phyloP scores from a whole-genome alignment of 2,888 invertebrate species.

The Trichogramma dendrolimi region DNA sequence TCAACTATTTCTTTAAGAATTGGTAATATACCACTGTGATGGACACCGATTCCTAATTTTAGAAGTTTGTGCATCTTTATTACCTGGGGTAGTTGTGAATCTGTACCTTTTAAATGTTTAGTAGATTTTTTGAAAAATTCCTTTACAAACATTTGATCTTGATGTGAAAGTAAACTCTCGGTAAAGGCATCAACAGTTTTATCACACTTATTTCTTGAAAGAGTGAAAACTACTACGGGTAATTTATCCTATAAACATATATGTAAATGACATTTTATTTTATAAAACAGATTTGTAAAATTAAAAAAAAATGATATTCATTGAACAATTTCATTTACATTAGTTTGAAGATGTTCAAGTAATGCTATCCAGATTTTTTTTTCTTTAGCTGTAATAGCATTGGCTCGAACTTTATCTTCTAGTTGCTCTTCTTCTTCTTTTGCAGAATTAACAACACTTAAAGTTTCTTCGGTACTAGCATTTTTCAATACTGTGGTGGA shows the following conservation, averaged over 20 bases:
- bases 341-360: constrained; percentile 74
- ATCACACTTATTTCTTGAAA: constrained; percentile 82
- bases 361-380: constrained; percentile 78
- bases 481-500: constrained; percentile 18
- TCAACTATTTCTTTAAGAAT: constrained; percentile 99
- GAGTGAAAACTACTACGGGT: constrained; percentile 90
- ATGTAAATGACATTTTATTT: neutral
- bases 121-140: constrained; percentile 84
- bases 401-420: constrained; percentile 19
- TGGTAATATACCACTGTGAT: constrained; percentile 96
- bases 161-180: constrained; percentile 66
- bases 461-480: constrained; percentile 21
- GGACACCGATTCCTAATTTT: constrained; percentile 88
- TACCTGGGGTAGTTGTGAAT: constrained; percentile 84
- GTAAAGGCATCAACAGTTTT: constrained; percentile 56
- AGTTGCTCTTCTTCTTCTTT: constrained; percentile 20
- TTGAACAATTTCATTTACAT: constrained; percentile 45
- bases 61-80: constrained; percentile 65
- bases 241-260: constrained; percentile 62
- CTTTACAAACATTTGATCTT: constrained; percentile 80
- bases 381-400: constrained; percentile 61
- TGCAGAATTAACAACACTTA: constrained; percentile 10
- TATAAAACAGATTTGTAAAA: neutral
- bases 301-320: neutral
- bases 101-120: constrained; percentile 73